phyloP scores from a whole-genome alignment of 2,888 invertebrate species.

The Petrolisthes cinctipes region DNA sequence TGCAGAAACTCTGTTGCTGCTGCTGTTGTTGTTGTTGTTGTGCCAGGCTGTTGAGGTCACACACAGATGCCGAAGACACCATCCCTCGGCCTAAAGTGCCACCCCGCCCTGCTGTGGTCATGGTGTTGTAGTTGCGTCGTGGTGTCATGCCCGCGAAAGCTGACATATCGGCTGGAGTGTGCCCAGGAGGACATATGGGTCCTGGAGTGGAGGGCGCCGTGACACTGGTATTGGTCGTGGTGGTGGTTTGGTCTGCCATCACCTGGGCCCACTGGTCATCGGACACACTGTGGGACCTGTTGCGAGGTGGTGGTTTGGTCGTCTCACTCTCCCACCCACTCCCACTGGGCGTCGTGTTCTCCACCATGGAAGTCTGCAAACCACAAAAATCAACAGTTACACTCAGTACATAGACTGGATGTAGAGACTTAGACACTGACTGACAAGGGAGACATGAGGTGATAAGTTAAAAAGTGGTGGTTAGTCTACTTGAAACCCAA shows the following conservation, averaged over 20 bases:
- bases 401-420: constrained; percentile 13
- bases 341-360: constrained; percentile 29
- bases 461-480: neutral
- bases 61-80: constrained; percentile 64
- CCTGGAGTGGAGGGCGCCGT: constrained; percentile 7
- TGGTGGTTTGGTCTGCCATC: constrained; percentile 42
- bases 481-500: too few species aligned
- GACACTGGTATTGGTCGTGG: neutral
- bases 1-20: constrained; percentile 34
- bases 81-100: constrained; percentile 54
- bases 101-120: constrained; percentile 27
- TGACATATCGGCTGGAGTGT: constrained; percentile 52
- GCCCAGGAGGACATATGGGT: constrained; percentile 46
- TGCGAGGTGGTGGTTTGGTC: constrained; percentile 40
- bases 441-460: neutral
- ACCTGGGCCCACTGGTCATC: constrained; percentile 64
- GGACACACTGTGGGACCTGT: constrained; percentile 59
- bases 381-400: constrained; percentile 37
- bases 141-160: constrained; percentile 50
- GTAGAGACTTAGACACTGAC: neutral
- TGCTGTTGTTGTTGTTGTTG: constrained; percentile 59
- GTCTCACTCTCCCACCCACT: constrained; percentile 39
- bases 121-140: constrained; percentile 44
- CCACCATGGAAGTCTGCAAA: constrained; percentile 55
- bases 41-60: constrained; percentile 62